These are phyloP conservation scores for Stenoptilia bipunctidactyla DNA, from an alignment of 2,888 invertebrate species.

Conservation along the genomic window DNA sequence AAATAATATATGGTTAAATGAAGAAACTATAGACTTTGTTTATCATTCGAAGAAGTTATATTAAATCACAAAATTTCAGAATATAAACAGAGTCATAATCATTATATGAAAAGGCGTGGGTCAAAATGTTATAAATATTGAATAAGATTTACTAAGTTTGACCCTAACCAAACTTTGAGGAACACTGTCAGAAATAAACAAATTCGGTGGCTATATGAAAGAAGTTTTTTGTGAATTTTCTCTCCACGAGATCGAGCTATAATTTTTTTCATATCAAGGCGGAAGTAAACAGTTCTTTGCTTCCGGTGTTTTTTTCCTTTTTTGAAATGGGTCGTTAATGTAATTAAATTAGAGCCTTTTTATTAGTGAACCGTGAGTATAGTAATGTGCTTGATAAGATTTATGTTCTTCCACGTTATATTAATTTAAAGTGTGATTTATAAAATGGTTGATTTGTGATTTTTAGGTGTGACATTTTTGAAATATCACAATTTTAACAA, in stretches of 20 bases:
- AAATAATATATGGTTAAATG: too few species aligned
- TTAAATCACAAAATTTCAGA: too few species aligned
- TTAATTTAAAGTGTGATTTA: not conserved
- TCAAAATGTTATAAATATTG: not conserved
- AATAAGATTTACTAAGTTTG: not conserved
- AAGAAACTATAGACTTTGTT: too few species aligned
- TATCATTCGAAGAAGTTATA: too few species aligned
- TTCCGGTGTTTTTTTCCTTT: slow-evolving; percentile 33
- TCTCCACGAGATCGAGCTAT: slow-evolving; percentile 17
- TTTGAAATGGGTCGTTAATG: slow-evolving; percentile 26
- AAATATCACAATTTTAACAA: too few species aligned
- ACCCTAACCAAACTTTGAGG: slow-evolving; percentile 27
- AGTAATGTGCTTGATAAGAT: not conserved
- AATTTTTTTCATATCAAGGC: slow-evolving; percentile 29
- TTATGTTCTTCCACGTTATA: too few species aligned
- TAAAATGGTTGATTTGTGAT: too few species aligned
- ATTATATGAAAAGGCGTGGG: not conserved
- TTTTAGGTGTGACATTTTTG: too few species aligned
- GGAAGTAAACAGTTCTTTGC: slow-evolving; percentile 42
- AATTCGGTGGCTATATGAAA: slow-evolving; percentile 22
- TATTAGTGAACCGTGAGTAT: slow-evolving; percentile 6
- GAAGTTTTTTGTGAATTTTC: slow-evolving; percentile 25
- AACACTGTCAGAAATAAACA: slow-evolving; percentile 24
- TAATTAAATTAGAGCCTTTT: slow-evolving; percentile 31
- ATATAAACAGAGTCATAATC: too few species aligned